A percentile compares a stretch with the other conserved stretches of the same genome.
Conservation (phyloP, 2,797 vertebrate species). For the Rhincodon typus region DNA sequence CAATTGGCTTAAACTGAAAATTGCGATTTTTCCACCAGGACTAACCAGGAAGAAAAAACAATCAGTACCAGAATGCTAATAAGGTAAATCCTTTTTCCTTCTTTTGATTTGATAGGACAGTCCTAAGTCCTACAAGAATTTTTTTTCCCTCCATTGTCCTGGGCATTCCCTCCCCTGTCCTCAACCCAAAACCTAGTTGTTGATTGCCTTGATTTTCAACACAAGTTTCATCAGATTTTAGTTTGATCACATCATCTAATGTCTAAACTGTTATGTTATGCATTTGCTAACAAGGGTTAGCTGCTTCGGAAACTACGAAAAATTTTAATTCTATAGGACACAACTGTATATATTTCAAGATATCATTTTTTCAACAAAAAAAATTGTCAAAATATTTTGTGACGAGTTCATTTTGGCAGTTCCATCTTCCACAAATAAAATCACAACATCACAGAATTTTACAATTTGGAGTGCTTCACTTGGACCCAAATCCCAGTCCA, state of each 20-base stretch:
- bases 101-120: background rate
- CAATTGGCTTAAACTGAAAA: background rate
- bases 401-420: background rate
- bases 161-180: background rate
- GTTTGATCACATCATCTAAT: no score
- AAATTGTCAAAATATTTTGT: background rate
- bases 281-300: background rate
- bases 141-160: background rate
- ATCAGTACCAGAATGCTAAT: background rate
- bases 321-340: no score
- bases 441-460: background rate
- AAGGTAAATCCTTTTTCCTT: background rate
- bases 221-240: no score
- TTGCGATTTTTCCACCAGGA: background rate
- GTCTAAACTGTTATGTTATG: no score
- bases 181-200: background rate
- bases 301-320: background rate
- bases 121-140: background rate
- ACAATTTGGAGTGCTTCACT: background rate
- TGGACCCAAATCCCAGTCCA: background rate
- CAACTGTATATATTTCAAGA: no score
- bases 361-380: background rate
- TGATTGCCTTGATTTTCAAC: no score
- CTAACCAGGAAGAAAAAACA: background rate
- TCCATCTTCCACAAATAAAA: background rate